Conservation (phyloP, 2,888 invertebrate genomes). For the Cephus pygmeus region DNA sequence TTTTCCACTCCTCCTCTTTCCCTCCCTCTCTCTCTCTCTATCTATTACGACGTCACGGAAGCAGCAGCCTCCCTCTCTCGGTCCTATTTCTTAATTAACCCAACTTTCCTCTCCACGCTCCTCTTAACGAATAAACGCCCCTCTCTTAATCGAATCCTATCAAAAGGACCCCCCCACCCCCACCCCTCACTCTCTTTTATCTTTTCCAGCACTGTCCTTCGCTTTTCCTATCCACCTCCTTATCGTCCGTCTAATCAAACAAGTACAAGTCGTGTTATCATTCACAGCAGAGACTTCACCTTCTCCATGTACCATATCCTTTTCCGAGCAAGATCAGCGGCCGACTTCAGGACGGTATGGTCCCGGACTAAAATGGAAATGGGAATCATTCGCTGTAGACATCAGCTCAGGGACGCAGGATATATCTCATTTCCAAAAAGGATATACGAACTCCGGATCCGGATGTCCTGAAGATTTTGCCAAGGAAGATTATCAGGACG, state of each 20-base stretch:
- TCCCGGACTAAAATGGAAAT: background rate
- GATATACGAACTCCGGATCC: background rate
- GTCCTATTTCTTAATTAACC: background rate
- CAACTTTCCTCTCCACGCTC: background rate
- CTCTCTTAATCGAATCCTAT: background rate
- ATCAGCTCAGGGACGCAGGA: background rate
- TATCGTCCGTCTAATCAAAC: background rate
- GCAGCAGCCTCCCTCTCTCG: background rate
- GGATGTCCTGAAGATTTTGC: background rate
- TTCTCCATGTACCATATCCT: background rate
- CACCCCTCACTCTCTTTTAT: background rate
- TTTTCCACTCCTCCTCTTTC: constrained; percentile 10
- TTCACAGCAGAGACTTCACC: background rate
- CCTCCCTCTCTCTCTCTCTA: constrained; percentile 1
- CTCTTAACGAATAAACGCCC: background rate
- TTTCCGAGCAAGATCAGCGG: background rate
- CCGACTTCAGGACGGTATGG: background rate
- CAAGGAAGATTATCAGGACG: background rate
- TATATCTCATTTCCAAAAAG: background rate
- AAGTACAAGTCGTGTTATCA: background rate
- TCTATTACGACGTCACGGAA: background rate
- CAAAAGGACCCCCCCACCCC: background rate
- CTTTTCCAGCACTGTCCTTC: background rate
- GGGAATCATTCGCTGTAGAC: background rate
- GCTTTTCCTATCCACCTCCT: no score